Base-by-base conservation (phyloP, 2,888 invertebrate species). In the Drosophila sordidula region DNA sequence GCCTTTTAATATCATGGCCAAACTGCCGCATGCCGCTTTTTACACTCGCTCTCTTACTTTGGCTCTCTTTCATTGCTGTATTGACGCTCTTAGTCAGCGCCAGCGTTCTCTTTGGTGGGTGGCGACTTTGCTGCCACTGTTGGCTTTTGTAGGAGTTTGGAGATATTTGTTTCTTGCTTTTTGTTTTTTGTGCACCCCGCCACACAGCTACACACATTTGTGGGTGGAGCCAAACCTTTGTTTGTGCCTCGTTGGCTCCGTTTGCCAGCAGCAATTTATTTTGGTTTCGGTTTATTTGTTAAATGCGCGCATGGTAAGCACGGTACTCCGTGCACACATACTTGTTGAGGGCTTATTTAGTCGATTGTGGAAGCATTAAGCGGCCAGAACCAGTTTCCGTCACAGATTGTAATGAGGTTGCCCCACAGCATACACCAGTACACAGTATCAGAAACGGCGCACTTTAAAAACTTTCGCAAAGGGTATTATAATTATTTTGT, bases 51-150 rank as follows among this genome's bases (percentile, higher is more conserved):
- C 51, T 41, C 34, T 16, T 12, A 8, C 29, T 25, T 36, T 41
- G 6, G 2, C 34, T 16, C 12, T 14, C 54, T 14, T 42, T 16
- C 16, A n/a, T 8, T 22, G 16, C 16, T 22, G 11, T 3, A 12
- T 9, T 6, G 2, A 12, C 44, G 42, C 55, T 65, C 62, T 64
- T 58, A 55, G 51, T 67, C 65, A 66, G 59, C 65, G 22, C 42
- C 16, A 45, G 59, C 54, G 44, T 61, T 82, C 78, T 70, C 70
- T 68, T 61, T 52, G 47, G 63, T 80, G 79, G 83, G 83, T 82
- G 82, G 83, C 63, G 32, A 55, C 74, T 50, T 49, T 47, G 61
- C 55, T 18, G 45, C 50, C 22, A 54, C 47, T 47, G 29, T 5
- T 55, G 38, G 9, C 49, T 58, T 44, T 51, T 68, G 56, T 56